phyloP scores from a whole-genome alignment of 2,797 vertebrate genomes.

The Tadarida brasiliensis region DNA sequence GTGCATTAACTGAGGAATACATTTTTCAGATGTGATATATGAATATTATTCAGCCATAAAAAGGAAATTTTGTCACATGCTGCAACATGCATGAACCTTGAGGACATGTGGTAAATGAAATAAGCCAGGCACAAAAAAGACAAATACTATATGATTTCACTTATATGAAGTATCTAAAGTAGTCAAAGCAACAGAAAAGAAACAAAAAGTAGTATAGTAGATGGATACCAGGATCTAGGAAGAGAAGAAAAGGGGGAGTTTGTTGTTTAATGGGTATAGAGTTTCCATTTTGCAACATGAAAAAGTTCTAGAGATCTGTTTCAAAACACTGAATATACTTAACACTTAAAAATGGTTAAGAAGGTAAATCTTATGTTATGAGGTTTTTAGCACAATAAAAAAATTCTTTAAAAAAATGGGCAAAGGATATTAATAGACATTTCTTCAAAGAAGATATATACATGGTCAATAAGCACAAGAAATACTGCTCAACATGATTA shows the following conservation, averaged over 20 bases:
- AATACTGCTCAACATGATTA: background rate
- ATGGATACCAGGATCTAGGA: background rate
- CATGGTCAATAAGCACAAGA: background rate
- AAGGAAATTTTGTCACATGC: background rate
- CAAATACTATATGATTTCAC: background rate
- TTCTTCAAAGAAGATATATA: background rate
- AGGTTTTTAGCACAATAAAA: background rate
- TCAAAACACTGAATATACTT: background rate
- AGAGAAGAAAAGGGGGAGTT: background rate
- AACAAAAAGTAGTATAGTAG: background rate
- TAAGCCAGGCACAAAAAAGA: background rate
- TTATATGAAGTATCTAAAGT: background rate
- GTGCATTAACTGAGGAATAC: background rate
- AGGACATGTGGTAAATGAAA: background rate
- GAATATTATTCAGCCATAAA: background rate
- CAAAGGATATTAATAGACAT: background rate
- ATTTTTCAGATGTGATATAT: background rate
- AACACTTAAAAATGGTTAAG: background rate
- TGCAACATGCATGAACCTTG: background rate
- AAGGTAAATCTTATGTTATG: background rate
- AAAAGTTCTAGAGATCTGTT: slow-evolving; percentile 7
- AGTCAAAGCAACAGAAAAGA: background rate
- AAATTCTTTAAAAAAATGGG: background rate
- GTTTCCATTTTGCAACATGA: slow-evolving; percentile 14
- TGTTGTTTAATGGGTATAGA: background rate